phyloP scores from a whole-genome alignment of 2,113 vertebrate genomes.

The Python bivittatus region DNA sequence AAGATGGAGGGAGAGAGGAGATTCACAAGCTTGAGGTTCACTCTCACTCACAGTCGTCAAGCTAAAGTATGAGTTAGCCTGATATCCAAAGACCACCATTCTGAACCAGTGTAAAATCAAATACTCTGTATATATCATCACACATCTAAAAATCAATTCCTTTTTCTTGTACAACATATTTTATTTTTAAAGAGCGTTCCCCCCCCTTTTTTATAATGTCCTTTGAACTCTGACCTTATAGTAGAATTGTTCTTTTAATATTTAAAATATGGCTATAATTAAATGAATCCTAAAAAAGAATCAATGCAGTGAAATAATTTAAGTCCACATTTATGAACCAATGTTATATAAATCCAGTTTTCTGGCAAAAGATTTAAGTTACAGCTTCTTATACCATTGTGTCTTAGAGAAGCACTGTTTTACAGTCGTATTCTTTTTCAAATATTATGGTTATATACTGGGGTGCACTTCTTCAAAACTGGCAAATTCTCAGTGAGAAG shows the following conservation, averaged over 20 bases:
- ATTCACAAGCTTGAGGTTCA: not conserved
- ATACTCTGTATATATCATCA: fast-evolving
- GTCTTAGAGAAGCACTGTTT: not conserved
- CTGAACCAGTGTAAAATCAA: not conserved
- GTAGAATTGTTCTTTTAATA: not conserved
- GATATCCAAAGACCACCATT: not conserved
- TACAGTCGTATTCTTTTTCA: not conserved
- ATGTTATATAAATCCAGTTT: not conserved
- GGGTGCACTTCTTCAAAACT: not conserved
- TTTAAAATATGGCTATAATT: not conserved
- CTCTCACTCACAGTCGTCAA: not conserved
- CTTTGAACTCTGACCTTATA: not conserved
- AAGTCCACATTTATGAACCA: not conserved
- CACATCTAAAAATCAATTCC: not conserved
- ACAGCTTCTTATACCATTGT: not conserved
- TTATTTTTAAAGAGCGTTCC: fast-evolving
- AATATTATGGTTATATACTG: not conserved
- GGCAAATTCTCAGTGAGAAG: not conserved
- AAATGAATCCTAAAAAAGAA: not conserved
- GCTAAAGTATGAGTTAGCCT: not conserved
- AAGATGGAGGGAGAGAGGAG: not conserved
- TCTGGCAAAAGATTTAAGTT: not conserved
- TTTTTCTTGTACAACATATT: not conserved
- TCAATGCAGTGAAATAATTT: not conserved
- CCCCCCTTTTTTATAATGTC: not conserved